phyloP scores from a whole-genome alignment of 2,888 invertebrate genomes.

The Dyspetes luteomarginatus region DNA sequence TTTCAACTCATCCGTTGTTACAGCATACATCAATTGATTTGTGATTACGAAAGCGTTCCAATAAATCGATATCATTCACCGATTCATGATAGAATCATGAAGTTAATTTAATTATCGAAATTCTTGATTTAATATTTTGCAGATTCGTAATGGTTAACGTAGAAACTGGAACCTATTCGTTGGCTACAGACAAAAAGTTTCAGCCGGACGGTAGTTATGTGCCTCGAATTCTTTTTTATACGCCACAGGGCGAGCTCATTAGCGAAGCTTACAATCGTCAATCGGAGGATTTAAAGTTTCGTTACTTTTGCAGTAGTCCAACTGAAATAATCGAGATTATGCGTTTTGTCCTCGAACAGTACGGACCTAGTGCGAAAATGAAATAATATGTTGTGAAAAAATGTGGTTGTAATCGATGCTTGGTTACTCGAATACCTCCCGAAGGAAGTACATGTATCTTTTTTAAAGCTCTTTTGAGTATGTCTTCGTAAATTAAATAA shows the following conservation, averaged over 20 bases:
- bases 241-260: constrained; percentile 85
- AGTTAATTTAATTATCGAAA: constrained; percentile 10
- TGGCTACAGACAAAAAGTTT: constrained; percentile 84
- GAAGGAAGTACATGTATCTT: not conserved
- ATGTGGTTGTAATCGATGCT: not conserved
- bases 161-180: constrained; percentile 84
- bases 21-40: too few species aligned
- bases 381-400: not conserved
- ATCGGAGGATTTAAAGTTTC: constrained; percentile 86
- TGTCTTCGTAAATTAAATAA: too few species aligned
- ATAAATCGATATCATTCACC: too few species aligned
- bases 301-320: constrained; percentile 85
- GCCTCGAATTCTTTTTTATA: constrained; percentile 88
- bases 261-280: constrained; percentile 86
- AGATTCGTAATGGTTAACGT: constrained; percentile 89
- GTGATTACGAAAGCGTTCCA: too few species aligned
- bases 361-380: not conserved
- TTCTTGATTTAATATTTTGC: constrained; percentile 5
- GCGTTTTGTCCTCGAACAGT: constrained; percentile 80
- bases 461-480: not conserved
- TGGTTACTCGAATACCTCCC: not conserved
- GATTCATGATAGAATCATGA: too few species aligned
- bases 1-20: too few species aligned
- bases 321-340: constrained; percentile 85
- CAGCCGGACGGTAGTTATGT: constrained; percentile 88